Percentiles rank a stretch among this genome's conserved stretches.
phyloP scores from a whole-genome alignment of 2,888 invertebrate genomes.

The Nysson spinosus region DNA sequence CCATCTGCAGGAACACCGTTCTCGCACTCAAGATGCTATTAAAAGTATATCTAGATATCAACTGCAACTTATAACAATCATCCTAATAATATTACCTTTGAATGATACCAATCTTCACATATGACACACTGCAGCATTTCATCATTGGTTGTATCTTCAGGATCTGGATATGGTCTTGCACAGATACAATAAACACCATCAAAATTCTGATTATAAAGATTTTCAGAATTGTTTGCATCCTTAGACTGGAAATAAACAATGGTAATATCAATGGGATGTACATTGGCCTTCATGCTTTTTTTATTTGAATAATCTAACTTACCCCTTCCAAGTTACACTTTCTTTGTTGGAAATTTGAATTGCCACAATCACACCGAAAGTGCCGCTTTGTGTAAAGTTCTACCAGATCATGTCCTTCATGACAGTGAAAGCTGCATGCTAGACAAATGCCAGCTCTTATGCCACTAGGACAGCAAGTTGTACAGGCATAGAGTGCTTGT shows the following conservation, averaged over 20 bases:
- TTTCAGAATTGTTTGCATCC: constrained; percentile 83
- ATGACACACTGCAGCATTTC: constrained; percentile 97
- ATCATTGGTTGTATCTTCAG: constrained; percentile 88
- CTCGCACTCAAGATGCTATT: constrained; percentile 82
- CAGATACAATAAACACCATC: constrained; percentile 95
- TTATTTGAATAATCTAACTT: too few relatives aligned
- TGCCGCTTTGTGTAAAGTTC: constrained; percentile 98
- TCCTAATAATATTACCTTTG: constrained; percentile 79
- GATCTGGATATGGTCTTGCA: constrained; percentile 95
- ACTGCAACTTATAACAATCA: too few relatives aligned
- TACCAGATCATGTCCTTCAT: constrained; percentile 95
- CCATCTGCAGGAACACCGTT: constrained; percentile 80
- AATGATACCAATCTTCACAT: constrained; percentile 99
- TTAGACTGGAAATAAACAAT: constrained; percentile 77
- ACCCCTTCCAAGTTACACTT: constrained; percentile 85
- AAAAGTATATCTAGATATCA: constrained; percentile 31
- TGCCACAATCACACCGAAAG: constrained; percentile 98
- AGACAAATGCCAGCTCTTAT: constrained; percentile 91
- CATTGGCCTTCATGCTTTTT: not conserved
- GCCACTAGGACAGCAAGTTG: constrained; percentile 88
- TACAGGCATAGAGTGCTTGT: constrained; percentile 96
- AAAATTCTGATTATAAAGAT: constrained; percentile 96
- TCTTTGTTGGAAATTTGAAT: constrained; percentile 84
- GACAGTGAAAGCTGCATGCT: constrained; percentile 96
- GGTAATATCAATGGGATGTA: not conserved